These are phyloP conservation scores for Spheniscus mendiculus DNA, from an alignment of 2,113 vertebrate genomes.

Conservation along the genomic window DNA sequence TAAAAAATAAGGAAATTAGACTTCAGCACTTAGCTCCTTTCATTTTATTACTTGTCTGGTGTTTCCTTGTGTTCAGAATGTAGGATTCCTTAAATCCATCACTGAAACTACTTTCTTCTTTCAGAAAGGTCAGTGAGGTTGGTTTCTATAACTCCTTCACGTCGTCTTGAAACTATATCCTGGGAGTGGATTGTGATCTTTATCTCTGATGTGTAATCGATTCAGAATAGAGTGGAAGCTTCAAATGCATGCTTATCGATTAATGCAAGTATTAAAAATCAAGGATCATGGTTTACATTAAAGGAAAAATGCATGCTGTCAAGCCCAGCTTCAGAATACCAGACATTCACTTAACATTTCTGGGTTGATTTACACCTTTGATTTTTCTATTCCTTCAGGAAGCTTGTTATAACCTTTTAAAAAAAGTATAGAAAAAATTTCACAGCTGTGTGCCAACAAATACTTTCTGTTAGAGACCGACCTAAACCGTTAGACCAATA, in stretches of 20 bases:
- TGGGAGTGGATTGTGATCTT: background rate
- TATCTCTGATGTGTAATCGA: background rate
- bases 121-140: background rate
- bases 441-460: background rate
- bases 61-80: background rate
- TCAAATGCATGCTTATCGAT: background rate
- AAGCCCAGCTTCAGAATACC: background rate
- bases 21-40: background rate
- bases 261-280: background rate
- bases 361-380: constrained; percentile 45
- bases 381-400: constrained; percentile 45
- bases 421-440: background rate
- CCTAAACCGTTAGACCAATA: background rate
- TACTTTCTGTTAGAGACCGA: background rate
- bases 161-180: too few species aligned
- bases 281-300: background rate
- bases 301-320: background rate
- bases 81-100: background rate
- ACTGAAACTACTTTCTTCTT: background rate
- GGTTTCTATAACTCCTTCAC: background rate
- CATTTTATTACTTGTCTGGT: background rate
- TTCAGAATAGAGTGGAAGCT: background rate
- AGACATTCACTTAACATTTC: constrained; percentile 9
- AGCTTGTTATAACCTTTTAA: constrained; percentile 31
- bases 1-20: background rate